These are phyloP conservation scores for Choristoneura fumiferana DNA, from an alignment of 1,140 invertebrate genomes.

Conservation along the genomic window DNA sequence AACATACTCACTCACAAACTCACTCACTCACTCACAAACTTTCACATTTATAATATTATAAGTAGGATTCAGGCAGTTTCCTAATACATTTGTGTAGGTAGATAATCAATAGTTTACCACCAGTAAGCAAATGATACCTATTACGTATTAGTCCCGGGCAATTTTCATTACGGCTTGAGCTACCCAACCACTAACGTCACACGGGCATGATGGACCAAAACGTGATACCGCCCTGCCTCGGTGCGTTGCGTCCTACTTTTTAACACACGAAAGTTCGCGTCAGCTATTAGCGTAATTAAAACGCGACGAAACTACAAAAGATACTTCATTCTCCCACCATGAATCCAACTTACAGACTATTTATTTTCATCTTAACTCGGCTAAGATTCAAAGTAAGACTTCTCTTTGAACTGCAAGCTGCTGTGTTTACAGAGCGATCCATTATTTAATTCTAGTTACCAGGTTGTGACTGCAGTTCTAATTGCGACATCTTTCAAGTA, in stretches of 20 bases:
- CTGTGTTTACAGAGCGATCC: neutral
- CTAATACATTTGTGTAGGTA: too few species aligned
- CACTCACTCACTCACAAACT: too few species aligned
- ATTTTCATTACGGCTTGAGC: too few species aligned
- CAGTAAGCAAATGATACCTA: too few species aligned
- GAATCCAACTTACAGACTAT: slow-evolving; percentile 23
- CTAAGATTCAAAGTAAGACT: slow-evolving; percentile 2
- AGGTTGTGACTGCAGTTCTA: slow-evolving; percentile 9
- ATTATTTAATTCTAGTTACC: slow-evolving; percentile 14
- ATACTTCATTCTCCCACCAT: slow-evolving; percentile 45
- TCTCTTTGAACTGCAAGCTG: slow-evolving; percentile 8
- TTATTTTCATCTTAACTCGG: slow-evolving; percentile 9
- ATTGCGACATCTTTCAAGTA: slow-evolving; percentile 5
- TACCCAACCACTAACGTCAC: too few species aligned
- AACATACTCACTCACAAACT: too few species aligned
- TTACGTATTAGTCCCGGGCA: too few species aligned
- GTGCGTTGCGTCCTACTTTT: slow-evolving; percentile 60
- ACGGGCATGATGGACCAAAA: slow-evolving; percentile 38
- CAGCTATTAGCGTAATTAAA: slow-evolving; percentile 74
- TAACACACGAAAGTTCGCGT: slow-evolving; percentile 45
- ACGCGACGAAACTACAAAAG: slow-evolving; percentile 58
- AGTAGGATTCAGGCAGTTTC: too few species aligned
- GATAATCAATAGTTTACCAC: too few species aligned
- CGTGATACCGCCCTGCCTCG: slow-evolving; percentile 50
- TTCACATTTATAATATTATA: too few species aligned